These are phyloP conservation scores for Rhinogobio ventralis DNA, from an alignment of 2,797 vertebrate species.

Conservation along the genomic window DNA sequence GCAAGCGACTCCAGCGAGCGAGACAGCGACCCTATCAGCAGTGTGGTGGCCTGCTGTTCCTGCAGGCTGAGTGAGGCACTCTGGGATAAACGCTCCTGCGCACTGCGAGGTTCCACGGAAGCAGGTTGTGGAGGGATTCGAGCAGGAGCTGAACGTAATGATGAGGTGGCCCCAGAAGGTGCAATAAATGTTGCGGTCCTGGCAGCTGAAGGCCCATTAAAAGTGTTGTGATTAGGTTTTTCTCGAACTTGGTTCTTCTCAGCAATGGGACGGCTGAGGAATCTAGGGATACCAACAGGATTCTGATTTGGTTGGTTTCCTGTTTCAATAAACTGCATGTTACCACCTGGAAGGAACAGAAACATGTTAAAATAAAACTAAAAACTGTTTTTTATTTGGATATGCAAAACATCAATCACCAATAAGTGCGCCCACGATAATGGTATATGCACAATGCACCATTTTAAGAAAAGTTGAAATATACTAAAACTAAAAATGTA, in stretches of 20 bases:
- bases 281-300: neutral
- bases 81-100: conserved; percentile 67
- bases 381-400: neutral
- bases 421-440: neutral
- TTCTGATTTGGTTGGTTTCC: conserved; percentile 23
- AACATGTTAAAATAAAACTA: neutral
- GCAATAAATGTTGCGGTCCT: neutral
- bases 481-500: neutral
- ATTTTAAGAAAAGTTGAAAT: neutral
- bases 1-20: conserved; percentile 78
- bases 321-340: conserved; percentile 20
- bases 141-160: conserved; percentile 4
- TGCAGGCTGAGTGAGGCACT: conserved; percentile 75
- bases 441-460: neutral
- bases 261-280: conserved; percentile 9
- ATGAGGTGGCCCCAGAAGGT: neutral
- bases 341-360: conserved; percentile 28
- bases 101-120: conserved; percentile 28
- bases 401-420: neutral
- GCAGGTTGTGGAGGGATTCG: conserved; percentile 29
- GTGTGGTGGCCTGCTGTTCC: conserved; percentile 78
- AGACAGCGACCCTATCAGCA: conserved; percentile 75
- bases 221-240: conserved; percentile 48
- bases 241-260: conserved; percentile 45
- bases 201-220: conserved; percentile 24